Evolutionary conservation across 2,797 vertebrate genomes (phyloP), one percentile per base, ranked within the genome.

Genomic region (Gobio occitaniae): DNA sequence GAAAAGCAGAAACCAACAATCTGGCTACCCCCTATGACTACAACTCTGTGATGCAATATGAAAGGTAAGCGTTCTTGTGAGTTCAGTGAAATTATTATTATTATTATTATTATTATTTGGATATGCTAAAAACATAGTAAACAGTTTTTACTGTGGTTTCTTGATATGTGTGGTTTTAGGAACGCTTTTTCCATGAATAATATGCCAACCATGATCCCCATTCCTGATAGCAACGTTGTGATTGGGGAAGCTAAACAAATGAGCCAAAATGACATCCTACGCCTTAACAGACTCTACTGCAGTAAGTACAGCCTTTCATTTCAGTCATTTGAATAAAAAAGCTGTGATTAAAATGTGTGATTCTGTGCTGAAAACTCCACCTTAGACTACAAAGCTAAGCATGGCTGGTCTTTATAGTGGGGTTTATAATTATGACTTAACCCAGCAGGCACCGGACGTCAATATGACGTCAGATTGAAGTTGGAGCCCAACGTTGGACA

Each of bases 221-320:
- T 93, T 29, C 94, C 94, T 3, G n/a, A 95, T 68, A 0, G 19
- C 15, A 93, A 92, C 0, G 92, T 90, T 54, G 44, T 56, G 65
- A 90, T 95, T 69, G 94, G 94, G 15, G 80, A 88, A 0, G 93
- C 94, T 32, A 76, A 36, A 65, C 16, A 91, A 70, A 94, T 94
- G 93, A 93, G 92, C 85, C 52, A 1, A 29, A 88, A 74, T 0
- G 94, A 95, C 89, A 93, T 91, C 2, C 12, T 61, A 38, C 91
- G 94, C n/a, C 85, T 95, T 66, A 94, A 93, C 86, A 93, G 6
- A 0, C 92, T 95, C 32, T 95, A 95, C 86, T 95, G 94, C 89
- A 71, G 92, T 93, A 90, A 89, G 82, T 48, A 4, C 3, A 68
- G 1, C 16, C 4, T 25, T 25, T 25, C 25, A 25, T 65, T 25